Base-by-base conservation (phyloP, 1,140 invertebrate genomes). In the Drosophila micromelanica region DNA sequence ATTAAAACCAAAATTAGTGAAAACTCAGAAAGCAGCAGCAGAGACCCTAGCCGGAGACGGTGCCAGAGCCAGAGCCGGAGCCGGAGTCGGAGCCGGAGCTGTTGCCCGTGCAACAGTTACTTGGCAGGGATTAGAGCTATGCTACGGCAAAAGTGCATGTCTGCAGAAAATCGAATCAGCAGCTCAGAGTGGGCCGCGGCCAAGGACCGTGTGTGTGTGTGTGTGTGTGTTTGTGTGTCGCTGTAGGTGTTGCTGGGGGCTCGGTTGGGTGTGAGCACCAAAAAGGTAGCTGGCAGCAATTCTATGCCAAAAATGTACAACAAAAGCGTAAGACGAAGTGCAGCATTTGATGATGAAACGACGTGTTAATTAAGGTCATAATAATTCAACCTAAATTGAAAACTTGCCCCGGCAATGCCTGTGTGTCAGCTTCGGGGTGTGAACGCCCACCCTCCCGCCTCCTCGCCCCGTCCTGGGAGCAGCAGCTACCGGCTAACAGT, bases 361-460 rank as follows among this genome's bases (percentile, higher is more conserved):
- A 87, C 79, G 84, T 87, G 84, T 87, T 87, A 87, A 87, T 87
- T 87, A 87, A 87, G 84, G 84, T 87, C 84, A 87, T 87, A 87
- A 87, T 87, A 87, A 87, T 87, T 87, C 84, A 87, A 89, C 84
- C 82, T 89, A 89, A 87, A 87, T 87, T 89, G 84, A 87, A 87
- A 87, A 87, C 84, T 89, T 89, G 82, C 82, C 72, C 55, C 55
- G 43, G 65, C 55, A 55, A 42, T 59, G 75, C 65, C 61, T 55
- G 12, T 42, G 37, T 69, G 38, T 60, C 45, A 56, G 48, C 23
- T 42, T 27, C 35, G 11, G 32, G 12, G 51, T 13, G 32, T 13
- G 17, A n/a, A 17, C 38, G n/a, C 32, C n/a, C 20, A 30, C 20
- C 45, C 30, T 37, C 13, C 15, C 17, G 7, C 27, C 11, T 42